Conservation (phyloP, 2,113 vertebrate genomes). For the Channa maculata region DNA sequence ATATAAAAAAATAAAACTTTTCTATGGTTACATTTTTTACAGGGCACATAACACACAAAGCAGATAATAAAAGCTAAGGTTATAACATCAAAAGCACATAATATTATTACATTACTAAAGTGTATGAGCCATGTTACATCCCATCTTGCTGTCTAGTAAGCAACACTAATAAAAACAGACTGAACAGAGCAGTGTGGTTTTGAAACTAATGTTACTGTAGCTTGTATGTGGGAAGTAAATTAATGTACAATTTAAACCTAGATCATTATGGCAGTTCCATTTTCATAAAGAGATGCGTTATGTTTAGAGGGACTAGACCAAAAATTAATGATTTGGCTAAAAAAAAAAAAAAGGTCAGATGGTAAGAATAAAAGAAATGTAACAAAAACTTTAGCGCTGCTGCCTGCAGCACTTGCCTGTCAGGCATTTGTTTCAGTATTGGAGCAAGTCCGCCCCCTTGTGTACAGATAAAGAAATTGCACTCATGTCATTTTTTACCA, state of each 20-base stretch:
- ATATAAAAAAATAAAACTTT: neutral
- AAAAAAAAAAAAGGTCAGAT: constrained; percentile 1
- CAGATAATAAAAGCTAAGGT: neutral
- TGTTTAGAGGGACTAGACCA: neutral
- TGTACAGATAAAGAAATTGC: constrained; percentile 39
- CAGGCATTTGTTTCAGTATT: constrained; percentile 31
- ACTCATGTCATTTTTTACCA: neutral
- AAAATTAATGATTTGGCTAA: neutral
- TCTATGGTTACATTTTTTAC: neutral
- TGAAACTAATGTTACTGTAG: too few species aligned
- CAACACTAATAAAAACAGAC: too few species aligned
- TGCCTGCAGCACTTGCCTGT: constrained; percentile 4
- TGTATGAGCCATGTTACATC: too few species aligned
- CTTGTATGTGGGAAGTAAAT: neutral
- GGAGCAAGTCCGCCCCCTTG: constrained; percentile 76
- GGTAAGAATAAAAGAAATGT: constrained; percentile 8
- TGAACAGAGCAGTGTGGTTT: too few species aligned
- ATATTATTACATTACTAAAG: too few species aligned
- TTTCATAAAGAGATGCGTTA: neutral
- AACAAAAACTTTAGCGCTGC: neutral
- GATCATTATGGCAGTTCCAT: neutral
- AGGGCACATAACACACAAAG: constrained; percentile 3
- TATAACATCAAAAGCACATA: neutral
- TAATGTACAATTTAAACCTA: neutral
- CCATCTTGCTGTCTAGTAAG: too few species aligned